phyloP scores from a whole-genome alignment of 2,113 vertebrate genomes.

The Bettongia penicillata region DNA sequence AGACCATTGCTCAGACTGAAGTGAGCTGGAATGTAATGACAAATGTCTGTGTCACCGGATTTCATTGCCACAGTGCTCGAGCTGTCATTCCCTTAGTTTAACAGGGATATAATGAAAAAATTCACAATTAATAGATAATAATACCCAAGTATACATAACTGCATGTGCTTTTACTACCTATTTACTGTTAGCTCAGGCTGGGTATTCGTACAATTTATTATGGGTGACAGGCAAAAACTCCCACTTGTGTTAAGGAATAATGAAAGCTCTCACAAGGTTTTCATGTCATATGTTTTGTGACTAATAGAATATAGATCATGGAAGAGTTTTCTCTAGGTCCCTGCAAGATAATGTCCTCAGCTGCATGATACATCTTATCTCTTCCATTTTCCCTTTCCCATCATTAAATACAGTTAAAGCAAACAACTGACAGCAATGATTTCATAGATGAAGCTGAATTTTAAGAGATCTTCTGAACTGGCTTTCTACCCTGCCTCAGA shows the following conservation, averaged over 20 bases:
- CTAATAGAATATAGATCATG: slow-evolving; percentile 29
- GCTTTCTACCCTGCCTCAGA: background rate
- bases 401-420: slow-evolving; percentile 21
- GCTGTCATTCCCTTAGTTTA: slow-evolving; percentile 76
- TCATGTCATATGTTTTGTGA: slow-evolving; percentile 66
- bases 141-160: slow-evolving; percentile 76
- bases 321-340: slow-evolving; percentile 6
- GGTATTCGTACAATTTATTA: slow-evolving; percentile 79
- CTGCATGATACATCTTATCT: background rate
- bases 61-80: slow-evolving; percentile 65
- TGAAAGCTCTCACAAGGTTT: slow-evolving; percentile 66
- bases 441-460: slow-evolving; percentile 16
- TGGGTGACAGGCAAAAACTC: slow-evolving; percentile 81
- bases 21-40: slow-evolving; percentile 59
- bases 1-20: slow-evolving; percentile 59
- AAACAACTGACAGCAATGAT: background rate
- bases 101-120: slow-evolving; percentile 77
- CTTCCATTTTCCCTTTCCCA: background rate
- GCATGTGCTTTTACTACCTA: slow-evolving; percentile 78
- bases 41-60: slow-evolving; percentile 72
- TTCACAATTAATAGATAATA: slow-evolving; percentile 80
- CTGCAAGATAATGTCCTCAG: background rate
- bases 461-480: slow-evolving; percentile 23
- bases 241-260: slow-evolving; percentile 75
- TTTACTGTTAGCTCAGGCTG: slow-evolving; percentile 51